Percentiles rank a stretch among this genome's conserved stretches.
Evolutionary conservation across 2,797 vertebrate species (phyloP).

Genomic region (Gobionotothen gibberifrons): DNA sequence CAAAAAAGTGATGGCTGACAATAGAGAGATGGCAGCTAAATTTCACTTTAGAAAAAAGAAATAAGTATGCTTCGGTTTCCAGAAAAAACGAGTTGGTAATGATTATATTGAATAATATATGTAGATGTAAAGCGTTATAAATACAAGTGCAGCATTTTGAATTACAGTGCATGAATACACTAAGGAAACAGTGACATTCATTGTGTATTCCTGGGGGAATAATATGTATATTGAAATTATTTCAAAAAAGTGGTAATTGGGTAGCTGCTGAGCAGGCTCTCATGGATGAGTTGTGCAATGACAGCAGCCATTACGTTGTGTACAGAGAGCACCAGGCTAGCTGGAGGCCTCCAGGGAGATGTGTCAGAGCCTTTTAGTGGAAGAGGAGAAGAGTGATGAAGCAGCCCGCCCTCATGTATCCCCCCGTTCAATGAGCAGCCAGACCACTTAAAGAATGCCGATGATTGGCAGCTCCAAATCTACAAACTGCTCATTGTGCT

Average conservation of each 20-base stretch:
- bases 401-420: constrained; percentile 72
- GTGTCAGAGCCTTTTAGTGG: constrained; percentile 82
- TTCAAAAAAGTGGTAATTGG: constrained; percentile 72
- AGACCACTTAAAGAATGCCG: constrained; percentile 73
- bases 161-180: constrained; percentile 9
- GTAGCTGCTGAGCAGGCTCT: constrained; percentile 67
- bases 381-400: constrained; percentile 78
- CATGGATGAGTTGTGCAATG: constrained; percentile 78
- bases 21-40: background rate
- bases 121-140: background rate
- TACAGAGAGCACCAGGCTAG: constrained; percentile 75
- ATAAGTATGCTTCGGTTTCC: background rate
- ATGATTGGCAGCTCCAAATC: constrained; percentile 78
- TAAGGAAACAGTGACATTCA: constrained; percentile 12
- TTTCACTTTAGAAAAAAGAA: background rate
- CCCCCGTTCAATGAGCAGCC: constrained; percentile 68
- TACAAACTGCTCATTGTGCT: constrained; percentile 78
- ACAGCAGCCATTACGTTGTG: constrained; percentile 81
- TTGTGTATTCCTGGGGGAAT: constrained; percentile 31
- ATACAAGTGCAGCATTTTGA: background rate
- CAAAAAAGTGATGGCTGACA: background rate
- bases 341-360: constrained; percentile 77
- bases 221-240: constrained; percentile 62
- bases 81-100: background rate
- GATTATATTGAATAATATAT: background rate